These are phyloP conservation scores for Drosophila melanosoma DNA, from an alignment of 2,888 invertebrate genomes.

Conservation along the genomic window DNA sequence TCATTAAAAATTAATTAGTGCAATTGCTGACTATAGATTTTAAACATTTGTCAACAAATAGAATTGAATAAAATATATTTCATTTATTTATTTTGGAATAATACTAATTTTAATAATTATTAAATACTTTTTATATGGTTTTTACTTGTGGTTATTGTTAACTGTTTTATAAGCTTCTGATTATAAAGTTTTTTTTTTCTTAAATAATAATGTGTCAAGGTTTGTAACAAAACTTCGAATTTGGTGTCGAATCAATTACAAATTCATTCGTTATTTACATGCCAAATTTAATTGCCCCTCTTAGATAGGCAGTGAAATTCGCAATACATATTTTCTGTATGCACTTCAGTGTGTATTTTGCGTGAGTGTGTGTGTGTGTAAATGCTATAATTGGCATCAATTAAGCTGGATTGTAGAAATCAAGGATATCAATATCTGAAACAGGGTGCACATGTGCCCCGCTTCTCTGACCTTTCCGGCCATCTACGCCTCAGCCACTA, in stretches of 20 bases:
- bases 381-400: not conserved
- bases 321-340: not conserved
- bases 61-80: not conserved
- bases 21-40: too few relatives aligned
- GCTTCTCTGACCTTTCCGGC: not conserved
- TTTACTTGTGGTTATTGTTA: not conserved
- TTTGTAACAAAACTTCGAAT: not conserved
- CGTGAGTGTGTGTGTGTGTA: not conserved
- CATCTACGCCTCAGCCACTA: not conserved
- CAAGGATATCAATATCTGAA: constrained; percentile 48
- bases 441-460: not conserved
- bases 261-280: not conserved
- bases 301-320: not conserved
- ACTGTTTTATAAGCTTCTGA: not conserved
- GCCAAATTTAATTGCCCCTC: not conserved
- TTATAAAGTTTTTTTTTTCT: not conserved
- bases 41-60: too few relatives aligned
- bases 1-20: too few relatives aligned
- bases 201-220: not conserved
- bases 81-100: not conserved
- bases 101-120: not conserved
- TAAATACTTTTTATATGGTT: not conserved
- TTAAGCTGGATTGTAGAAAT: constrained; percentile 25
- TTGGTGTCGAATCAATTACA: not conserved
- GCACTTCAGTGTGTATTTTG: not conserved